Evolutionary conservation across 2,113 vertebrate genomes (phyloP), one percentile per base, ranked within the genome.

Genomic region (Chitala chitala): DNA sequence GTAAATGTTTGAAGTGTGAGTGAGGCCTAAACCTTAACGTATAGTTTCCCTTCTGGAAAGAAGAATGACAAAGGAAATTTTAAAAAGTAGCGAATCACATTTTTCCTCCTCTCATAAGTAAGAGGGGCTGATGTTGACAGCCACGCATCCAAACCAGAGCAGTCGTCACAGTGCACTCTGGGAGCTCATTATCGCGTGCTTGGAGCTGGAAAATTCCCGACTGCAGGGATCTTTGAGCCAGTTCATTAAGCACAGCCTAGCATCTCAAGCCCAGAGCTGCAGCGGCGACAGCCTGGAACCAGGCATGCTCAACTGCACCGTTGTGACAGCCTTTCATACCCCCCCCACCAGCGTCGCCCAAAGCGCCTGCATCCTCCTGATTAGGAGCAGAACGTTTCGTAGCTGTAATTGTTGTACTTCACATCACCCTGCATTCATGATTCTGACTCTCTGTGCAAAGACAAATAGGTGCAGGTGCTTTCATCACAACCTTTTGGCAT

Each of bases 141-240:
- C 75, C 59, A 72, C 74, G 72, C 82, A 61, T 63, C 58, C 22
- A 44, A 46, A 26, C 72, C 70, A 72, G 76, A 82, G 83, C 82
- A 76, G 80, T 77, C 79, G 71, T 70, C 83, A 82, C 74, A 76
- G 42, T 76, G 84, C 86, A 86, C 85, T 87, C 80, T 84, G 87
- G 87, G 88, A 89, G 86, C 89, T 89, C 86, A 89, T 90, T 90
- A 91, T 80, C 38, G 82, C 71, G 77, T 75, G 80, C 76, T 83
- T 74, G 71, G 86, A 79, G 83, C 82, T 74, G 74, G 74, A 82
- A 83, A 84, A 84, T 65, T 75, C 48, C 26, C 72, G 73, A 78
- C 1, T 31, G 69, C 76, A 77, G 80, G 78, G 76, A 81, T 84
- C 80, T 82, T 77, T 76, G 86, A 84, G 84, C 73, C 85, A 82